Evolutionary conservation across 1,140 invertebrate species (phyloP).

Genomic region (Drosophila rhopaloa): DNA sequence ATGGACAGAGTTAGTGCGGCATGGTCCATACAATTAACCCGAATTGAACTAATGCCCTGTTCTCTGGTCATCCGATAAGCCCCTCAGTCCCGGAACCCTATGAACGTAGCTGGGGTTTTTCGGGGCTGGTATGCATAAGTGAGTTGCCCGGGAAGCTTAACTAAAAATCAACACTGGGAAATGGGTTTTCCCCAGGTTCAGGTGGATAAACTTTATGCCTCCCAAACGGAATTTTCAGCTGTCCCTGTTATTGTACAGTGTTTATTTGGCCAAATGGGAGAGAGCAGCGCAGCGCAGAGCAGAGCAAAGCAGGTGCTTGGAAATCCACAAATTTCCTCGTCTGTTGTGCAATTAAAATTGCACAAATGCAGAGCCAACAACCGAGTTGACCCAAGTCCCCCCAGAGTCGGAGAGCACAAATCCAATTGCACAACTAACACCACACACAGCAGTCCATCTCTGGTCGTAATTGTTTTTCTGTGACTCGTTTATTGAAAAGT

Average conservation of each 20-base stretch:
- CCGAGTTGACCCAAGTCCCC: conserved; percentile 30
- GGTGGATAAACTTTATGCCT: conserved; percentile 49
- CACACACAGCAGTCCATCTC: conserved; percentile 4
- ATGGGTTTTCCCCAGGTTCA: not conserved
- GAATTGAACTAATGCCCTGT: conserved; percentile 47
- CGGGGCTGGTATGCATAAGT: conserved; percentile 28
- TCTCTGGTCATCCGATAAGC: conserved; percentile 32
- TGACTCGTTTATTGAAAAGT: conserved; percentile 76
- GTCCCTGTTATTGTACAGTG: conserved; percentile 44
- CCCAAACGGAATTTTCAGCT: conserved; percentile 58
- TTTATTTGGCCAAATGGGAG: conserved; percentile 21
- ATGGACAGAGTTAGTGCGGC: conserved; percentile 42
- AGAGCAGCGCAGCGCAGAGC: not conserved
- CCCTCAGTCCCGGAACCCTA: not conserved
- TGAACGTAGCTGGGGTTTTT: conserved; percentile 14
- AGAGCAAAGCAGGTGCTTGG: conserved; percentile 7
- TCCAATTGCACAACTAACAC: conserved; percentile 55
- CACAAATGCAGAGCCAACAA: conserved; percentile 44
- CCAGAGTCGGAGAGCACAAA: conserved; percentile 31
- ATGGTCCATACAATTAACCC: conserved; percentile 51
- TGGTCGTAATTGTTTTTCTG: conserved; percentile 67
- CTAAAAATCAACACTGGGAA: conserved; percentile 45
- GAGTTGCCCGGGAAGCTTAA: conserved; percentile 25
- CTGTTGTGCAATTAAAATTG: conserved; percentile 70
- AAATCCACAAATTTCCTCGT: conserved; percentile 48